Percentiles rank a stretch among this genome's conserved stretches.
Conservation (phyloP, 1,140 invertebrate species). For the Eupristina koningsbergeri region DNA sequence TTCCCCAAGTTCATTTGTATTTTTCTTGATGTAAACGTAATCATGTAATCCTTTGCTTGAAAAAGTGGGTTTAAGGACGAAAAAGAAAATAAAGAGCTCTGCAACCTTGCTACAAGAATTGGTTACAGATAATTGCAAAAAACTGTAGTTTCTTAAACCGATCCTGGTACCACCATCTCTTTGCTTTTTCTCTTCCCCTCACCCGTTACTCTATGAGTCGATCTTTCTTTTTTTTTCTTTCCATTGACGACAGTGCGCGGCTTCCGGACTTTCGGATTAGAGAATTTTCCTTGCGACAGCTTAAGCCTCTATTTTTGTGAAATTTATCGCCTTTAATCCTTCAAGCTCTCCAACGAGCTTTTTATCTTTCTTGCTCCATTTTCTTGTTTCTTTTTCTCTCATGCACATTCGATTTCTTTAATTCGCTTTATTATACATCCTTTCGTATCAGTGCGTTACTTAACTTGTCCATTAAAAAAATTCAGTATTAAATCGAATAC, state of each 20-base stretch:
- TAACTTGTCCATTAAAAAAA: slow-evolving; percentile 31
- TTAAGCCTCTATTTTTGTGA: slow-evolving; percentile 74
- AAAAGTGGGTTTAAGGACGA: neutral
- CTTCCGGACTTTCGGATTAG: slow-evolving; percentile 67
- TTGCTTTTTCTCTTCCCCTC: neutral
- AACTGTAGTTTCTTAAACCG: slow-evolving; percentile 55
- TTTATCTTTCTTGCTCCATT: slow-evolving; percentile 48
- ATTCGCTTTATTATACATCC: slow-evolving; percentile 1
- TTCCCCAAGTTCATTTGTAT: slow-evolving; percentile 18
- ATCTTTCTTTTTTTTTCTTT: neutral
- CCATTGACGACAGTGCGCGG: slow-evolving; percentile 33
- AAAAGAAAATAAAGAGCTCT: slow-evolving; percentile 18
- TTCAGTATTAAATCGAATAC: neutral
- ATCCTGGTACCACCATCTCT: slow-evolving; percentile 60
- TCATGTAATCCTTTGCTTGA: slow-evolving; percentile 36
- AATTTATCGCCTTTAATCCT: slow-evolving; percentile 75
- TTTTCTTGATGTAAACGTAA: slow-evolving; percentile 2
- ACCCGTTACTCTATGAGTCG: neutral
- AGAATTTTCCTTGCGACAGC: slow-evolving; percentile 71
- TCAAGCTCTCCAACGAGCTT: slow-evolving; percentile 59
- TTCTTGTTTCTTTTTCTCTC: slow-evolving; percentile 24
- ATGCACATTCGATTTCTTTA: slow-evolving; percentile 40
- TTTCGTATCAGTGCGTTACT: slow-evolving; percentile 50
- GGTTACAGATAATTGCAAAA: slow-evolving; percentile 47
- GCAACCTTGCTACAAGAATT: slow-evolving; percentile 10